Percentiles rank a stretch among this genome's conserved stretches.
These are phyloP conservation scores for Andrena trimmerana DNA, from an alignment of 2,888 invertebrate species.

Conservation along the genomic window DNA sequence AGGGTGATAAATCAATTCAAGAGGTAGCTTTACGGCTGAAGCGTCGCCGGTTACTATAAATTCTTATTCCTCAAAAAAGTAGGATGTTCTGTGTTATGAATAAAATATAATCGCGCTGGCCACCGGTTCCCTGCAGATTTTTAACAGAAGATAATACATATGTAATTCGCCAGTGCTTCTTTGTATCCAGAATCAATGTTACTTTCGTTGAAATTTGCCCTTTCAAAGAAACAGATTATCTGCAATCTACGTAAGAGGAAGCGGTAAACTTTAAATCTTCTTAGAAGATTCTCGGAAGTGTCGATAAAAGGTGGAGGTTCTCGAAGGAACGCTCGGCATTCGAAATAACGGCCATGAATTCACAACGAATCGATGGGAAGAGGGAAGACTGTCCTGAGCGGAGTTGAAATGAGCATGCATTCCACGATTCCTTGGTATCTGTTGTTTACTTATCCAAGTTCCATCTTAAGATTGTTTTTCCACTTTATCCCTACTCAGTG, in stretches of 20 bases:
- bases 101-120: constrained; percentile 9
- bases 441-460: constrained; percentile 40
- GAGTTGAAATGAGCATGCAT: constrained; percentile 52
- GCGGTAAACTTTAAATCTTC: constrained; percentile 20
- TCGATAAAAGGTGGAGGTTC: constrained; percentile 51
- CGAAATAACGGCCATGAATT: constrained; percentile 62
- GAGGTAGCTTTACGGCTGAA: background rate
- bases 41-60: constrained; percentile 9
- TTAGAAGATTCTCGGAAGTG: constrained; percentile 14
- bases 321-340: constrained; percentile 59
- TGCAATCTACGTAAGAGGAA: background rate
- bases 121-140: background rate
- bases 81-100: constrained; percentile 27
- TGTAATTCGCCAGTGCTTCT: background rate
- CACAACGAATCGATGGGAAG: constrained; percentile 33
- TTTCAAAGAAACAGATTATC: background rate
- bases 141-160: background rate
- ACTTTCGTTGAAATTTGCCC: background rate
- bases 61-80: constrained; percentile 16
- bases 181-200: background rate
- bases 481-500: background rate
- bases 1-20: constrained; percentile 25
- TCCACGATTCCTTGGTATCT: constrained; percentile 34
- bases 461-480: background rate
- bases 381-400: constrained; percentile 17